These are phyloP conservation scores for Sebastes paucispinis DNA, from an alignment of 2,797 vertebrate genomes.

Conservation along the genomic window DNA sequence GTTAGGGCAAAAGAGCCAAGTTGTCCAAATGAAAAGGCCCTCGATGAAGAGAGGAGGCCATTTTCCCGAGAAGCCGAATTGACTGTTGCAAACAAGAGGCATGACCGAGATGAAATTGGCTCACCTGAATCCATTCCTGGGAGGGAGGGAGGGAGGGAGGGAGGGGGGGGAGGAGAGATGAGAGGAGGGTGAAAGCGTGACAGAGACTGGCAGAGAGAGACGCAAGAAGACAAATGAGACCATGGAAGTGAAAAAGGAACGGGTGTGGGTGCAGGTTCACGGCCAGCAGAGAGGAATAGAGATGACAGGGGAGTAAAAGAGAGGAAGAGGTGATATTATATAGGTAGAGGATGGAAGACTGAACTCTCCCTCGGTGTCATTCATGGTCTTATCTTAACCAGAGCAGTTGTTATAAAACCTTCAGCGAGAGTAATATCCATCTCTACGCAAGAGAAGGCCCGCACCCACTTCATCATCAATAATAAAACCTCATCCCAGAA, in stretches of 20 bases:
- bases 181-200: constrained; percentile 62
- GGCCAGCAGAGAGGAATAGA: constrained; percentile 45
- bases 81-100: constrained; percentile 80
- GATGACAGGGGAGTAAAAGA: constrained; percentile 48
- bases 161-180: constrained; percentile 44
- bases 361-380: constrained; percentile 46
- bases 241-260: constrained; percentile 56
- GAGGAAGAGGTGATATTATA: constrained; percentile 52
- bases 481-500: constrained; percentile 66
- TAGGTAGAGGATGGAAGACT: constrained; percentile 38
- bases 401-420: constrained; percentile 59
- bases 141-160: constrained; percentile 22
- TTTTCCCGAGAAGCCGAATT: constrained; percentile 75
- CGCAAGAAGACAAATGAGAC: constrained; percentile 72
- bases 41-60: constrained; percentile 75
- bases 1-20: constrained; percentile 75
- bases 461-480: constrained; percentile 66
- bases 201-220: constrained; percentile 71
- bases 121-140: constrained; percentile 75
- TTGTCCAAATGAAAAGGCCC: constrained; percentile 78
- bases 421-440: constrained; percentile 54
- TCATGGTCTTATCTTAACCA: constrained; percentile 56
- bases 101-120: constrained; percentile 79
- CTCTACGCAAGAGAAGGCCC: constrained; percentile 39
- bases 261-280: constrained; percentile 44